Evolutionary conservation across 2,113 vertebrate genomes (phyloP), one percentile per base, ranked within the genome.

Genomic region (Elanoides forficatus): DNA sequence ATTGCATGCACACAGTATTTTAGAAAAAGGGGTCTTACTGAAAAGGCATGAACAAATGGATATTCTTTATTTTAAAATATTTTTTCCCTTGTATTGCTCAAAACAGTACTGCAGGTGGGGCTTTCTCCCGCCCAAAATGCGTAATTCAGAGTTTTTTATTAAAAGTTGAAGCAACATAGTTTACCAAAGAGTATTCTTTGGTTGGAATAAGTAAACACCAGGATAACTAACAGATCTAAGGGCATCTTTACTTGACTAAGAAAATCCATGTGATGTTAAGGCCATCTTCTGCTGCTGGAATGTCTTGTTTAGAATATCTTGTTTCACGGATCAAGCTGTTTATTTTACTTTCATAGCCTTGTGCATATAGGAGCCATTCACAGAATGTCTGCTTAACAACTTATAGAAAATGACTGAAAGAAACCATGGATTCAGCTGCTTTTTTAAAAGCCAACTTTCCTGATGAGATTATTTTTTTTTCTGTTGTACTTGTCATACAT

Each of bases 121-220:
- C 12, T 32, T 9, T 5, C 5, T 5, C 10, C 12, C 10, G 38
- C 7, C 1, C 14, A 25, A 62, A 52, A 30, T 4, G 55, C 0
- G 1, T 3, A 47, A 62, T 7, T 43, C 26, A 59, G 11, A 38
- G 67, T 5, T 22, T 58, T 76, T 38, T 34, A 82, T 6, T n/a
- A 34, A 1, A 73, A 82, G 29, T n/a, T 79, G 48, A 88, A 79
- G 27, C 32, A 63, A n/a, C 11, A 4, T 36, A 63, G 10, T 34
- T 65, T 65, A 79, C 20, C 47, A 62, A 9, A 38, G 32, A 53
- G 38, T 50, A 72, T n/a, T 56, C 17, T 63, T 74, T 55, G 38
- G 19, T 58, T 58, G 19, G 14, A 90, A 17, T 71, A 74, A 87
- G 52, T 19, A 60, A 83, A 34, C 38, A 81, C 1, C 13, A 53